Evolutionary conservation across 2,797 vertebrate species (phyloP).

Genomic region (Pteronotus mesoamericanus): DNA sequence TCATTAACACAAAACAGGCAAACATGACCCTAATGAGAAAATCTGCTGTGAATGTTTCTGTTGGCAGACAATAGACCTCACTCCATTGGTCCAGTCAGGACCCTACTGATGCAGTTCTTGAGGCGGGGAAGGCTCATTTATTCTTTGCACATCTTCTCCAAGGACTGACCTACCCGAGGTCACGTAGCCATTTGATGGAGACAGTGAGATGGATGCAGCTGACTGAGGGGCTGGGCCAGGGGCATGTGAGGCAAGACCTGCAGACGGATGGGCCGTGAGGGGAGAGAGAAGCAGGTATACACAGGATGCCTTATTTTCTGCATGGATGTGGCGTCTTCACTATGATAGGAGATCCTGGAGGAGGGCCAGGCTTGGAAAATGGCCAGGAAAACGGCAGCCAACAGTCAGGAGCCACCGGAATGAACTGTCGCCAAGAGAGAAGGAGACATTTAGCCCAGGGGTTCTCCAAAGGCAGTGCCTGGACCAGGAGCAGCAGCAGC

Average conservation of each 20-base stretch:
- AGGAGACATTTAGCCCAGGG: background rate
- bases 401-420: background rate
- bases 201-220: background rate
- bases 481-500: background rate
- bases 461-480: background rate
- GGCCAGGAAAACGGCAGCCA: background rate
- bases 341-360: background rate
- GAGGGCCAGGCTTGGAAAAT: background rate
- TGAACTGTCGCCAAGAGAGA: background rate
- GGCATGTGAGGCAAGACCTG: background rate
- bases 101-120: background rate
- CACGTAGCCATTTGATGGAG: background rate
- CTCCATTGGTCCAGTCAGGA: background rate
- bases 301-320: background rate
- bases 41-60: background rate
- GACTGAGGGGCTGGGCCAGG: background rate
- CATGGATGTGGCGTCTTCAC: background rate
- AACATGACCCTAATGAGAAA: background rate
- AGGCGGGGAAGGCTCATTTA: background rate
- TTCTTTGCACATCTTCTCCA: background rate
- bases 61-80: background rate
- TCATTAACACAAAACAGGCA: constrained; percentile 2
- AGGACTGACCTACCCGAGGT: background rate
- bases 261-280: background rate
- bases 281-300: background rate